A percentile compares a stretch with the other conserved stretches of the same genome.
phyloP scores from a whole-genome alignment of 2,113 vertebrate genomes.

The Sminthopsis crassicaudata region DNA sequence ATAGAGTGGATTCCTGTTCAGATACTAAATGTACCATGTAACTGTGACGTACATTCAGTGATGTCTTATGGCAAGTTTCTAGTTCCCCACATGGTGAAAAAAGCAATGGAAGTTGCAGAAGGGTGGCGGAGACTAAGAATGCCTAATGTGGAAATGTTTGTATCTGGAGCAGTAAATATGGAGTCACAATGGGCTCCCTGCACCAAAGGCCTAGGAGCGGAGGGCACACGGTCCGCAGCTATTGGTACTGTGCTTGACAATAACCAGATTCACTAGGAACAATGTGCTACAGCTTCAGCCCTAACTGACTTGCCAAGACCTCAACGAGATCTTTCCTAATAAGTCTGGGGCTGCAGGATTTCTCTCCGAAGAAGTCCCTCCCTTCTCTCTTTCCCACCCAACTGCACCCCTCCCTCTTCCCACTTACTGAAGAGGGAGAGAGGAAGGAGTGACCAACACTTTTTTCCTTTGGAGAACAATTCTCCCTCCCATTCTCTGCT shows the following conservation, averaged over 20 bases:
- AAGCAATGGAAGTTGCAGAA: neutral
- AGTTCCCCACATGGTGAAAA: neutral
- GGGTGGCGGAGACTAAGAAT: slow-evolving; percentile 45
- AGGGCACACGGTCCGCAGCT: slow-evolving; percentile 64
- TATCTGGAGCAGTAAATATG: slow-evolving; percentile 67
- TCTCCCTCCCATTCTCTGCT: neutral
- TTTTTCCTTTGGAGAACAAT: neutral
- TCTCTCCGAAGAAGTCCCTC: neutral
- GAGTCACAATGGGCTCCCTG: slow-evolving; percentile 39
- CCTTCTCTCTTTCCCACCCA: neutral
- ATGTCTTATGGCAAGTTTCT: neutral
- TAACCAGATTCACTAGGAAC: slow-evolving; percentile 76
- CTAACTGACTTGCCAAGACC: slow-evolving; percentile 76
- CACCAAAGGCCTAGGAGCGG: slow-evolving; percentile 74
- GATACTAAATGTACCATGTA: neutral
- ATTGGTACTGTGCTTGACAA: slow-evolving; percentile 77
- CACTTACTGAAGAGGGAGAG: neutral
- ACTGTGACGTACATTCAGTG: neutral
- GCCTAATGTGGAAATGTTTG: slow-evolving; percentile 86
- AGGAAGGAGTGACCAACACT: slow-evolving; percentile 17
- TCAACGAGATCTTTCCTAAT: slow-evolving; percentile 80
- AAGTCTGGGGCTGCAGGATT: slow-evolving; percentile 75
- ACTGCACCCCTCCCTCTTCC: neutral
- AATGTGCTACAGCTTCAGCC: slow-evolving; percentile 36
- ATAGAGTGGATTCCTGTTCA: neutral